A percentile compares a stretch with the other conserved stretches of the same genome.
phyloP scores from a whole-genome alignment of 2,888 invertebrate genomes.

The Dicycla oo region DNA sequence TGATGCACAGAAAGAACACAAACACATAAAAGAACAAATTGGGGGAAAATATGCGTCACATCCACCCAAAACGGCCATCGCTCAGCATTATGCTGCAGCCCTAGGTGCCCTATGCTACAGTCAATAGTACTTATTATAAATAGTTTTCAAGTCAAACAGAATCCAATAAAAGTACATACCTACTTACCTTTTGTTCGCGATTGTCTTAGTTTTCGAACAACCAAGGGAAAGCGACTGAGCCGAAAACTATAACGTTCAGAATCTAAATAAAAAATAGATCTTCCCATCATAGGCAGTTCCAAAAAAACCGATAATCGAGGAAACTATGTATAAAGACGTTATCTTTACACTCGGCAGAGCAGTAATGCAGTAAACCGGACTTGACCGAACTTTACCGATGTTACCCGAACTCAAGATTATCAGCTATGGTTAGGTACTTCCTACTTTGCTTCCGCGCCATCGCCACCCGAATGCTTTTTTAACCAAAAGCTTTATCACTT shows the following conservation, averaged over 20 bases:
- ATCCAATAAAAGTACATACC: neutral
- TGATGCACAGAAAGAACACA: too few relatives aligned
- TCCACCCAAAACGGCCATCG: too few relatives aligned
- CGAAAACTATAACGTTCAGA: neutral
- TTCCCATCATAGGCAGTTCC: too few relatives aligned
- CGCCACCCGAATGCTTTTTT: conserved; percentile 88
- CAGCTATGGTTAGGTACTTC: conserved; percentile 80
- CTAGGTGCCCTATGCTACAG: too few relatives aligned
- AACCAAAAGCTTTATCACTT: conserved; percentile 90
- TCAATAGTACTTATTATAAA: too few relatives aligned
- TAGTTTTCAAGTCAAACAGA: neutral
- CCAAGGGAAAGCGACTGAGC: neutral
- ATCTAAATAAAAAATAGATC: neutral
- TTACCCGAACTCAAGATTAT: conserved; percentile 76
- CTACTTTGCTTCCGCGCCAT: conserved; percentile 88
- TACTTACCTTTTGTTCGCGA: too few relatives aligned
- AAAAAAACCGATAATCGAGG: conserved; percentile 29
- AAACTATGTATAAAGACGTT: conserved; percentile 73
- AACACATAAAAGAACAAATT: too few relatives aligned
- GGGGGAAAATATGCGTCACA: too few relatives aligned
- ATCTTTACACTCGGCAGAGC: conserved; percentile 79
- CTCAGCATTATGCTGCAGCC: too few relatives aligned
- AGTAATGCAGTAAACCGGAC: conserved; percentile 67
- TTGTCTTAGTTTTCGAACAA: neutral
- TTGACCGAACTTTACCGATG: conserved; percentile 49